These are phyloP conservation scores for Pyrrhia umbra DNA, from an alignment of 2,888 invertebrate genomes.

Conservation along the genomic window DNA sequence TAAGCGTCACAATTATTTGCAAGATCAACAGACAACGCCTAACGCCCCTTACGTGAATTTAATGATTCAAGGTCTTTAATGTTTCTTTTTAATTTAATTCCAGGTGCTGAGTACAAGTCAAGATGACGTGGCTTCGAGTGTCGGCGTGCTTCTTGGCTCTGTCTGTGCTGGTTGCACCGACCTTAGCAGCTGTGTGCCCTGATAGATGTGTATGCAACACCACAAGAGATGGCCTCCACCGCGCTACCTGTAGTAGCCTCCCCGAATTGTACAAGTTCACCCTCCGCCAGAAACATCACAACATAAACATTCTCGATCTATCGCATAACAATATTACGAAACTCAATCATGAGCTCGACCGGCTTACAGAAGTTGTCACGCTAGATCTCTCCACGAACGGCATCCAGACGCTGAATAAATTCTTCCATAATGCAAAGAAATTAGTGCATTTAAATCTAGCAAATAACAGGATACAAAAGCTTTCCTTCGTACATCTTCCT, in stretches of 20 bases:
- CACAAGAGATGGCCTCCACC: constrained; percentile 92
- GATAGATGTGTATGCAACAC: constrained; percentile 90
- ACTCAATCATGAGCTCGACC: constrained; percentile 89
- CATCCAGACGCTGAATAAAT: constrained; percentile 90
- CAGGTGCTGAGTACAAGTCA: constrained; percentile 81
- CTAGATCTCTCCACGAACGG: constrained; percentile 92
- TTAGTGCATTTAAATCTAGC: constrained; percentile 91
- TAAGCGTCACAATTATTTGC: constrained; percentile 37
- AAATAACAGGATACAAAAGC: constrained; percentile 90
- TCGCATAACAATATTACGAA: constrained; percentile 91
- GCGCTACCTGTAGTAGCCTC: constrained; percentile 92
- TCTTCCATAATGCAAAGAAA: constrained; percentile 90
- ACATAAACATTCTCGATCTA: constrained; percentile 90
- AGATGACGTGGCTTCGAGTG: constrained; percentile 79
- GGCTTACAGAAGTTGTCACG: constrained; percentile 90
- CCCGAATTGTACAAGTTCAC: constrained; percentile 93
- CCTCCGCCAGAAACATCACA: constrained; percentile 86
- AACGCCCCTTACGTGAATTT: constrained; percentile 23
- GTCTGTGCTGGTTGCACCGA: constrained; percentile 75
- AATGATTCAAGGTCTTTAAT: constrained; percentile 1
- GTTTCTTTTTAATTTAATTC: constrained; percentile 68
- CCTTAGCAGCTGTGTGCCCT: constrained; percentile 85
- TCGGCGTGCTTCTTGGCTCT: constrained; percentile 76
- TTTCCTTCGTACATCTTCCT: constrained; percentile 89
- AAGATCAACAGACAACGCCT: constrained; percentile 13